Conservation (phyloP, 2,888 invertebrate genomes). For the Temnothorax unifasciatus region DNA sequence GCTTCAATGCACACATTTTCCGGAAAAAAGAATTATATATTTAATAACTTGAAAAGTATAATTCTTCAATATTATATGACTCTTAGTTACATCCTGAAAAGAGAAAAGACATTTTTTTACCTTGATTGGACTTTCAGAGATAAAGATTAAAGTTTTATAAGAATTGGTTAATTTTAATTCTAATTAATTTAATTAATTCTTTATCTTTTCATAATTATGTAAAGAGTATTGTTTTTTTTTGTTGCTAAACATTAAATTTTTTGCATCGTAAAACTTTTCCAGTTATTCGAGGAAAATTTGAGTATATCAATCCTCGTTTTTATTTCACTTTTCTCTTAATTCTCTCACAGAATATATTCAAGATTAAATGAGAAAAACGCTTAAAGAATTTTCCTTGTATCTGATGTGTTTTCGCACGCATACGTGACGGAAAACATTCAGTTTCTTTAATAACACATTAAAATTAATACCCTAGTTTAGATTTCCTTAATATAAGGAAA, state of each 20-base stretch:
- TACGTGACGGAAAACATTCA: neutral
- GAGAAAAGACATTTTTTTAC: neutral
- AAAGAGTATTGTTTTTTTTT: neutral
- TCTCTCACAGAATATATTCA: neutral
- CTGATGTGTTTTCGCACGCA: neutral
- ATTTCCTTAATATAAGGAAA: constrained; percentile 42
- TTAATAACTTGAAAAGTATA: neutral
- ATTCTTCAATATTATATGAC: neutral
- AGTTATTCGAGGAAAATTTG: neutral
- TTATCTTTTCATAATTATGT: neutral
- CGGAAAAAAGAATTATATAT: neutral
- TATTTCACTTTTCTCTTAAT: neutral
- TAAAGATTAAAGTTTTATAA: neutral
- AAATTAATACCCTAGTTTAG: neutral
- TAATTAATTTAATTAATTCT: constrained; percentile 1
- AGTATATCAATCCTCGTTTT: neutral
- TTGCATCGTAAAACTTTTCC: constrained; percentile 31
- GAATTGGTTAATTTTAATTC: neutral
- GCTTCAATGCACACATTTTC: neutral
- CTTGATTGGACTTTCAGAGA: neutral
- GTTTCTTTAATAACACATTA: neutral
- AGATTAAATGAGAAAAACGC: too few relatives aligned
- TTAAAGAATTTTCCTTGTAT: constrained; percentile 26
- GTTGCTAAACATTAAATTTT: neutral
- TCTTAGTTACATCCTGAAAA: neutral